phyloP scores from a whole-genome alignment of 2,113 vertebrate species.

The Albula goreensis region DNA sequence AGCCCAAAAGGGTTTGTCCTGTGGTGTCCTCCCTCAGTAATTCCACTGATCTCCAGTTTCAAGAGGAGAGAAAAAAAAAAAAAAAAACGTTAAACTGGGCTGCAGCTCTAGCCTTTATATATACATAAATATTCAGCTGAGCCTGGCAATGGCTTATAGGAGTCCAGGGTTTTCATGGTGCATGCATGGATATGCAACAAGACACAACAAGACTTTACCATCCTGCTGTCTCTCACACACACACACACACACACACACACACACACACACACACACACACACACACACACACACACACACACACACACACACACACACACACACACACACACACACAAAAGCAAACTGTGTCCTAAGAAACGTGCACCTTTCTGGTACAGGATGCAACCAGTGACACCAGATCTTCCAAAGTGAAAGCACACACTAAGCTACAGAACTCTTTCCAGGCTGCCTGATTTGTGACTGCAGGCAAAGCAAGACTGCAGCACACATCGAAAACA shows the following conservation, averaged over 20 bases:
- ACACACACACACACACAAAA: not conserved
- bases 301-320: slow-evolving; percentile 56
- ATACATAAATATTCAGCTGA: slow-evolving; percentile 36
- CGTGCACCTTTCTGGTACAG: not conserved
- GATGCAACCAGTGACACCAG: not conserved
- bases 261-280: slow-evolving; percentile 6
- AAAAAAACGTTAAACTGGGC: not conserved
- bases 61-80: not conserved
- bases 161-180: slow-evolving; percentile 7
- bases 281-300: not conserved
- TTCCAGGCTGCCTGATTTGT: not conserved
- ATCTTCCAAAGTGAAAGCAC: not conserved
- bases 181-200: not conserved
- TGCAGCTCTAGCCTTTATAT: slow-evolving; percentile 10
- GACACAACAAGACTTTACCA: not conserved
- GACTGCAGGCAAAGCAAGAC: not conserved
- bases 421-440: not conserved
- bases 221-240: slow-evolving; percentile 45
- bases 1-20: not conserved
- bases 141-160: not conserved
- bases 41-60: not conserved
- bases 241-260: slow-evolving; percentile 3
- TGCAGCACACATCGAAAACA: not conserved
- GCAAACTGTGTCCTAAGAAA: not conserved
- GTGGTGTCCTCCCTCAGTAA: not conserved